Evolutionary conservation across 2,797 vertebrate species (phyloP), one percentile per base, ranked within the genome.

Genomic region (Sebastiscus albofasciatus): DNA sequence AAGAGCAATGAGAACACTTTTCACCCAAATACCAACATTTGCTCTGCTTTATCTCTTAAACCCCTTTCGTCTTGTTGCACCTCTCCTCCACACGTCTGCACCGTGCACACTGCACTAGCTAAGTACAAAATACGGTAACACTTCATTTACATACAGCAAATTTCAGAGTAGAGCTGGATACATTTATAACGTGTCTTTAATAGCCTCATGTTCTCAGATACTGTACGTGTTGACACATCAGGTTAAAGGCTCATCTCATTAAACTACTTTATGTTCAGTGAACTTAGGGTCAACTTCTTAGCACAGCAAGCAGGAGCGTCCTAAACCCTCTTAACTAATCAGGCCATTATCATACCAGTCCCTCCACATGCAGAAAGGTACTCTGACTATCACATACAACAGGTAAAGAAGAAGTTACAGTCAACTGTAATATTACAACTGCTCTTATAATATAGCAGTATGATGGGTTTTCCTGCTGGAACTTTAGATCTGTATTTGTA

Each of bases 291-390:
- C 36, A 88, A 87, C 88, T 59, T 84, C 81, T 89, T 80, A 88
- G 76, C 80, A 24, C 42, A 72, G 34, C 58, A 72, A 84, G 73
- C 29, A 36, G 68, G 52, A 58, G 77, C 1, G 5, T 79, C 46
- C 72, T 89, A 79, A 92, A 77, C 74, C 84, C 52, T 87, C 83
- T 92, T 84, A 90, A 81, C 54, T 56, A 72, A 84, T 90, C 80
- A 91, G 34, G 26, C 61, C 24, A 13, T 79, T 74, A 79, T 64
- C 61, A 5, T 7, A 34, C 67, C 34, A 76, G 76, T 39, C 20
- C 33, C 39, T 74, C 62, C 22, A 58, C 7, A 20, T 55, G 8
- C 18, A 71, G 31, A 42, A 27, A 13, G 10, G 1, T 26, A 16
- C 34, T 27, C 1, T 26, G 18, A 65, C 20, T 8, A 56, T 14